Evolutionary conservation across 2,113 vertebrate species (phyloP), one percentile per base, ranked within the genome.

Genomic region (Sarotherodon lohbergeri): DNA sequence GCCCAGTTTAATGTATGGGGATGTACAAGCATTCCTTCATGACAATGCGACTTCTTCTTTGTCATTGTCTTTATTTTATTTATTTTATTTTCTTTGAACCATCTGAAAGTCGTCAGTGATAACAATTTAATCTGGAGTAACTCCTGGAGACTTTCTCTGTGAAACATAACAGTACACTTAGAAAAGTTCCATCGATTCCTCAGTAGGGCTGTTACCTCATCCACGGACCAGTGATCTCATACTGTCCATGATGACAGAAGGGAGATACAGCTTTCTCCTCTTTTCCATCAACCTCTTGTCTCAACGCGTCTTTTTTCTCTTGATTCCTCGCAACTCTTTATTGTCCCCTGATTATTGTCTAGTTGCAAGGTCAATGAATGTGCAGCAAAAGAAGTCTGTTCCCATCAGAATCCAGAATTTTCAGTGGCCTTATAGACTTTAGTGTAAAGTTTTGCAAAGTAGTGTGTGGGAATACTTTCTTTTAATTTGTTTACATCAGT

Each of bases 161-260:
- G 46, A 78, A 78, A 78, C 46, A 78, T 78, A 78, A 78, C 73
- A 78, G 43, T 78, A 50, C 16, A 50, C 43, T 43, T 73, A 78
- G 43, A 50, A 78, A 50, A 50, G 43, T 50, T 52, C 73, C 73
- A 78, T 52, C 10, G 46, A 52, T 78, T 1, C 27, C 73, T 78
- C 73, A 78, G 46, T 32, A 78, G 73, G 46, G 46, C 73, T 78
- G 73, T 78, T 52, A 78, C 73, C 46, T 78, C 73, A 78, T 52
- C 73, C 27, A 34, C 3, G 1, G 10, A n/a, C 27, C 46, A 52
- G 46, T 52, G 43, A 78, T 78, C 73, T 78, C 73, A 78, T 78
- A 52, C 17, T 52, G 46, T 78, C 73, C 73, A 78, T 78, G 73
- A 52, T 52, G 73, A 78, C 73, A 78, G 46, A 52, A 13, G 73